phyloP scores from a whole-genome alignment of 2,888 invertebrate genomes.

The Chymomyza procnemis region DNA sequence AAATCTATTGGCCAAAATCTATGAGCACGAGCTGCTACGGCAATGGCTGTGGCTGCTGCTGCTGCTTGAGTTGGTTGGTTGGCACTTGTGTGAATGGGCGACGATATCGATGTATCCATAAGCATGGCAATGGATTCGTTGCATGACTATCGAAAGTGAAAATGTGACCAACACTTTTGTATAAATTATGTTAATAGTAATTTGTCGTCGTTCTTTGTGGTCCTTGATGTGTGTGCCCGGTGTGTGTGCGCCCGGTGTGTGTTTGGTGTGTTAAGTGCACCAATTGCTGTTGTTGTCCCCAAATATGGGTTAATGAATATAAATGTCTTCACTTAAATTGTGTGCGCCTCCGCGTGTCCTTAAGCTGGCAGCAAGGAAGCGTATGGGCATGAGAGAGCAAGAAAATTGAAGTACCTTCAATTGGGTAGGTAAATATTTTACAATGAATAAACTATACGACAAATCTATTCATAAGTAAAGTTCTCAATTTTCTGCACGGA shows the following conservation, averaged over 20 bases:
- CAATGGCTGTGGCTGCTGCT: no score
- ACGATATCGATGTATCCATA: not conserved
- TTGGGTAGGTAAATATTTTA: no score
- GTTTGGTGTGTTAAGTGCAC: slow-evolving; percentile 39
- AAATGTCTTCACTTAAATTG: slow-evolving; percentile 46
- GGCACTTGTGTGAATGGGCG: slow-evolving; percentile 19
- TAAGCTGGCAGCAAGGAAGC: not conserved
- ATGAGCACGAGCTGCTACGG: slow-evolving; percentile 16
- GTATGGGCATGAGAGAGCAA: no score
- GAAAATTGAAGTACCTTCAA: no score
- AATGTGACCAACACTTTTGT: slow-evolving; percentile 10
- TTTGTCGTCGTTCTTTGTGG: slow-evolving; percentile 26
- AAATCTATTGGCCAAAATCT: slow-evolving; percentile 35
- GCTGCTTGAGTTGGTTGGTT: slow-evolving; percentile 11
- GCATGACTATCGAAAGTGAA: slow-evolving; percentile 2
- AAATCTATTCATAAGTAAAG: no score
- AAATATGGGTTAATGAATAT: slow-evolving; percentile 56
- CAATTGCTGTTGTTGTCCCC: slow-evolving; percentile 34
- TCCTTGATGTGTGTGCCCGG: slow-evolving; percentile 7
- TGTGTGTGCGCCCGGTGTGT: slow-evolving; percentile 16
- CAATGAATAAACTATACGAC: no score
- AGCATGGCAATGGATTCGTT: slow-evolving; percentile 30
- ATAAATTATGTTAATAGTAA: slow-evolving; percentile 68
- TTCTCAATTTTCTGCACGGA: no score
- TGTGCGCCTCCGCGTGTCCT: not conserved